Base-by-base conservation (phyloP, 1,140 invertebrate genomes). In the Drosophila lowei region DNA sequence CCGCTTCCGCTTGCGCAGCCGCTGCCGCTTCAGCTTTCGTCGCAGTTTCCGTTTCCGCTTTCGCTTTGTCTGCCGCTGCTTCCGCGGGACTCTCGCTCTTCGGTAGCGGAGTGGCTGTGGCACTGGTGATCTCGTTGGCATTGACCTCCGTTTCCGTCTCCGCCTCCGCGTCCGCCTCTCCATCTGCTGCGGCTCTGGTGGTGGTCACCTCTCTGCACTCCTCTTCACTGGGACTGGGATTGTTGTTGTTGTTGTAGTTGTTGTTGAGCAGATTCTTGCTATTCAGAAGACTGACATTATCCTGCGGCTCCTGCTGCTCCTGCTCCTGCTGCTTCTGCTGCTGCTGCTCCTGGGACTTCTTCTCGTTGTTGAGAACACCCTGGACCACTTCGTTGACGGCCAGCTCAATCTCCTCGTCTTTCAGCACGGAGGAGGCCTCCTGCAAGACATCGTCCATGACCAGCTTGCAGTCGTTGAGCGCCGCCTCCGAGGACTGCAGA, bases 401-500 rank as follows among this genome's bases (percentile, higher is more conserved):
- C 77, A 92, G 83, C 47, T 93, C 92, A 59, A 92, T 91, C 73
- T 94, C 92, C 65, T 93, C 92, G 57, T 92, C 93, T 60, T 93
- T 93, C 8, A 93, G 89, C 56, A 93, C 92, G 2, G 91, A 92
- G n/a, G 93, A 92, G 59, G 92, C 92, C 83, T 92, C 92, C 15
- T 90, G 78, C 38, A 90, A 15, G 1, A 60, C 72, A 54, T 90
- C 90, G 43, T 92, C 91, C 5, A 85, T 78, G 5, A 67, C 65
- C 63, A 89, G 55, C 63, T 91, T 91, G 66, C 92, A 92, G 30
- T 92, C 86, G 38, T 92, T 90, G 11, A 94, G 62, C 3, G 93
- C 91, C 72, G 93, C 93, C 55, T 95, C 94, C 8, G 92, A 94
- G 65, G 92, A 93, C 16, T 93, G 90, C 7, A 94, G 80, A 56